Conservation (phyloP, 1,140 invertebrate genomes). For the Drosophila lacertosa region DNA sequence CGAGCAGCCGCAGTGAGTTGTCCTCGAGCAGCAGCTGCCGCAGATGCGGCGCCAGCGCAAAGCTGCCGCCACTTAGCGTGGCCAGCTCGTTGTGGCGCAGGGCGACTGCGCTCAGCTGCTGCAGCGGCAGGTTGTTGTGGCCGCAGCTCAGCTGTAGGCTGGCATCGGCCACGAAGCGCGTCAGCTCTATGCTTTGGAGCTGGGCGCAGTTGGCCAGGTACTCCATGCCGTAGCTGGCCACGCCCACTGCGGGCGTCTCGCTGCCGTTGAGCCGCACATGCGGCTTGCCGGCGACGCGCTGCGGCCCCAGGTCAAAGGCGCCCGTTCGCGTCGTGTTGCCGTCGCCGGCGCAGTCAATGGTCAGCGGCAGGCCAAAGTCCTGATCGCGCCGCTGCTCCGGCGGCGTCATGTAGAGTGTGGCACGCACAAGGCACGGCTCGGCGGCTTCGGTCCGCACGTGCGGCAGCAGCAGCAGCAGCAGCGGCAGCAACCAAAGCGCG, state of each 20-base stretch:
- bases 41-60: conserved; percentile 55
- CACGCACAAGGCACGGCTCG: conserved; percentile 53
- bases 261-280: conserved; percentile 68
- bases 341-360: conserved; percentile 51
- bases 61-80: conserved; percentile 36
- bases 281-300: conserved; percentile 59
- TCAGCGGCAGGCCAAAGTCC: conserved; percentile 61
- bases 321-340: conserved; percentile 1
- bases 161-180: conserved; percentile 56
- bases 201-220: conserved; percentile 65
- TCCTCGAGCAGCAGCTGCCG: conserved; percentile 30
- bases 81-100: conserved; percentile 55
- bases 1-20: conserved; percentile 49
- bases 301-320: conserved; percentile 42
- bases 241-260: conserved; percentile 51
- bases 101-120: conserved; percentile 11
- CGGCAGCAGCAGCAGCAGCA: conserved; percentile 29
- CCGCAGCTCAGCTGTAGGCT: conserved; percentile 36
- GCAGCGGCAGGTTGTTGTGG: conserved; percentile 2
- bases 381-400: conserved; percentile 15
- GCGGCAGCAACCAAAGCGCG: conserved; percentile 16
- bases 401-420: conserved; percentile 53
- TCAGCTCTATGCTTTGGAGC: conserved; percentile 47
- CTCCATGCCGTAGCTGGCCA: conserved; percentile 67
- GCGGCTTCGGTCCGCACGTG: conserved; percentile 24